A percentile compares a stretch with the other conserved stretches of the same genome.
Conservation (phyloP, 2,888 invertebrate genomes). For the Hipparchia sbordonii region DNA sequence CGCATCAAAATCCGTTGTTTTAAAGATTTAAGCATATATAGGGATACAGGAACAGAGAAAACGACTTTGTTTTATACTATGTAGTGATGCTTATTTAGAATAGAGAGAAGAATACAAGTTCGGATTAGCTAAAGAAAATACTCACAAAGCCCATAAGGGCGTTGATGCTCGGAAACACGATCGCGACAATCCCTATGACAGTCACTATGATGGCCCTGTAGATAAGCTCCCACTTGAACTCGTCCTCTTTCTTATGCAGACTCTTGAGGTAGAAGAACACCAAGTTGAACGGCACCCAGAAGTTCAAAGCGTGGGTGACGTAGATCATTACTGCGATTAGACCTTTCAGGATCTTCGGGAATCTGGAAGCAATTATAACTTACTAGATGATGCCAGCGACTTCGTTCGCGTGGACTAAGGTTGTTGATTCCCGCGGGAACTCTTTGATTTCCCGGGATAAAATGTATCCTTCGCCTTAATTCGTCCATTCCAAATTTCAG, state of each 20-base stretch:
- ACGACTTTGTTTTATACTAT: too few species aligned
- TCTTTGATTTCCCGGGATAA: too few species aligned
- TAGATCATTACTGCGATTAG: constrained; percentile 63
- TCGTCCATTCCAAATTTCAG: too few species aligned
- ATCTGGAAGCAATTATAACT: constrained; percentile 48
- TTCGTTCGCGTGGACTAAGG: too few species aligned
- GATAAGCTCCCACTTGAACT: constrained; percentile 52
- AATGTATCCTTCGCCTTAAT: too few species aligned
- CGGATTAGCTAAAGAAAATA: constrained; percentile 36
- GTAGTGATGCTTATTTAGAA: too few species aligned
- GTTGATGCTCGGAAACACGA: constrained; percentile 61
- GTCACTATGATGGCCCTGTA: constrained; percentile 56
- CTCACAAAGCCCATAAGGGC: constrained; percentile 72
- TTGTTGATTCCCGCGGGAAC: too few species aligned
- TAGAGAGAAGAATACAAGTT: too few species aligned
- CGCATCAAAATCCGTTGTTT: too few species aligned
- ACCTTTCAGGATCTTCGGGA: constrained; percentile 58
- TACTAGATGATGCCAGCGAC: too few species aligned
- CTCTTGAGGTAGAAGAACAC: constrained; percentile 58
- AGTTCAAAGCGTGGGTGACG: constrained; percentile 66
- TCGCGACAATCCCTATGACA: constrained; percentile 49
- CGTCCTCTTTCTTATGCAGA: constrained; percentile 36
- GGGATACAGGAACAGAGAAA: too few species aligned
- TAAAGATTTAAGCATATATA: too few species aligned
- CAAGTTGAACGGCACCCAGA: constrained; percentile 67